Evolutionary conservation across 2,888 invertebrate genomes (phyloP), one percentile per base, ranked within the genome.

Genomic region (Phrixothrix hirtus): DNA sequence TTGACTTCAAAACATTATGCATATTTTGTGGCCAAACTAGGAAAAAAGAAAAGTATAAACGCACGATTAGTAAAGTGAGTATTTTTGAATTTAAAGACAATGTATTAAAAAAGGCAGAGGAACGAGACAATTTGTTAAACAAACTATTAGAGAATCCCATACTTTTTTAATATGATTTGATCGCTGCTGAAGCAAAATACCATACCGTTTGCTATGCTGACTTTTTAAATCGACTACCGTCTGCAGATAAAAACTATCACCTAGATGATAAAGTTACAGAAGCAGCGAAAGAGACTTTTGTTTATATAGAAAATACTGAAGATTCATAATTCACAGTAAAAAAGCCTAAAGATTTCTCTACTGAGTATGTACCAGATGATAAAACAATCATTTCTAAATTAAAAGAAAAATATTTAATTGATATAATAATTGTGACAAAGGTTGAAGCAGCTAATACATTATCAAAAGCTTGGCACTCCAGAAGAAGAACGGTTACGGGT

Each of bases 261-360:
- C 56, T 68, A 69, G 65, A 69, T 66, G 56, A 69, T 67, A 63
- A 69, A 68, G 68, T 72, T 47, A 66, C 65, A 52, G 47, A 66
- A 69, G 68, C 72, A 60, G 70, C 72, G 70, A 48, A 59, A 49
- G 65, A 70, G 61, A 66, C 71, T 67, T 72, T 69, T 30, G 7
- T n/a, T 63, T 70, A 68, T 52, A 55, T 55, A 30, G 49, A 46
- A 45, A 42, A 50, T 49, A 10, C 45, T 50, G 41, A 62, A 42
- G 69, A 70, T 66, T 70, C 65, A 43, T 69, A 70, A 67, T 72
- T 70, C 59, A 68, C 69, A 39, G 55, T 71, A 42, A 63, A 64
- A 61, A 70, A 71, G 45, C 64, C 70, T 32, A 57, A 50, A 49
- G 55, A 55, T 51, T 61, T 66, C 57, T 49, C 45, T 44, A 67